Evolutionary conservation across 2,797 vertebrate genomes (phyloP), one percentile per base, ranked within the genome.

Genomic region (Tadarida brasiliensis): DNA sequence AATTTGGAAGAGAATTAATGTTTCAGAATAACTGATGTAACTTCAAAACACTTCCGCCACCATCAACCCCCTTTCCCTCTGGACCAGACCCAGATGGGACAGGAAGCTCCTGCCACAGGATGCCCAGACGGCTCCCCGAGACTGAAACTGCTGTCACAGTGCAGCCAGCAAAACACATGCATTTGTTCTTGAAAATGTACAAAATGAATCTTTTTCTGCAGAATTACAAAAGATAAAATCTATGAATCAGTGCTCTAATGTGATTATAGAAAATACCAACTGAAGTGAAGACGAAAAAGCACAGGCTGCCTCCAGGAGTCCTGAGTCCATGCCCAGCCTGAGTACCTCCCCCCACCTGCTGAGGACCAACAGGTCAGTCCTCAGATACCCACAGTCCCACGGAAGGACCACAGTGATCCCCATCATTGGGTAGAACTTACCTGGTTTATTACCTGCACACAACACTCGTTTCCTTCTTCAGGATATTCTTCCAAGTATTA

Each of bases 51-150:
- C n/a, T 30, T 35, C 30, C 92, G 92, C 85, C 28, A 33, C 54
- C 65, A 59, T 51, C 26, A 17, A 44, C 33, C 22, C 5, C 88
- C 86, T 19, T 78, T 91, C 54, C 93, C 93, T 92, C 70, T 17
- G 96, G 84, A 73, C 90, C 67, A 5, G 22, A 51, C 10, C 56
- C 51, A 39, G 39, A 22, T 24, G 2, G 28, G 76, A 67, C 17
- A 35, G 63, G 61, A 63, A 24, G 83, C 87, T 59, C 82, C 96
- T n/a, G 59, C 93, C 82, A 86, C 92, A 11, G 26, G 96, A 92
- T 67, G 88, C 80, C 49, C 74, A n/a, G 61, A 67, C 17, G 0
- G 59, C 44, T 82, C 83, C 89, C 26, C 92, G 77, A 12, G 73
- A 94, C 90, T 30, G 9, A 17, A 76, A 85, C 39, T 22, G n/a